Conservation (phyloP, 2,797 vertebrate genomes). For the Argyrosomus regius region DNA sequence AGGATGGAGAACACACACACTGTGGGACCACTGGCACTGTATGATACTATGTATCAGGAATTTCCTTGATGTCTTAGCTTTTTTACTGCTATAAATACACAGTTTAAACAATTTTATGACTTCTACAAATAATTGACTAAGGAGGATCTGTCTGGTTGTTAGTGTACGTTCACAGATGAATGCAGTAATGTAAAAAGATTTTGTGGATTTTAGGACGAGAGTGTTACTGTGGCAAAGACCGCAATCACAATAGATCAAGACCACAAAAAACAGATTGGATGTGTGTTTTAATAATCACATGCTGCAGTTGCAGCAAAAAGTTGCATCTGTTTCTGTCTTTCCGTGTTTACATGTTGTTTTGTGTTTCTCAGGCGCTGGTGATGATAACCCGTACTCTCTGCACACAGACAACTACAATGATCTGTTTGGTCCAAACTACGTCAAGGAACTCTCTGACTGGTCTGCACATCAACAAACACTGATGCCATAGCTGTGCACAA, state of each 20-base stretch:
- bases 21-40: constrained; percentile 79
- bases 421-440: constrained; percentile 64
- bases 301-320: neutral
- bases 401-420: constrained; percentile 70
- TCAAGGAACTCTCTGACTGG: constrained; percentile 76
- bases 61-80: neutral
- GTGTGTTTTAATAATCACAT: neutral
- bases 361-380: constrained; percentile 63
- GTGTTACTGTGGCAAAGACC: neutral
- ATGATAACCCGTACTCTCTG: constrained; percentile 60
- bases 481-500: constrained; percentile 37
- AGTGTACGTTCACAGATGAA: neutral
- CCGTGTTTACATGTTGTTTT: constrained; percentile 11
- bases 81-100: neutral
- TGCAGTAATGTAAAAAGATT: neutral
- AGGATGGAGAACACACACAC: constrained; percentile 71
- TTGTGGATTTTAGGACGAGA: neutral
- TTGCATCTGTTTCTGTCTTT: neutral
- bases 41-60: constrained; percentile 1
- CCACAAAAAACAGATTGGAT: neutral
- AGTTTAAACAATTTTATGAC: neutral
- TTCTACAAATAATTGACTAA: fast-evolving
- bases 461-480: constrained; percentile 65
- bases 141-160: neutral
- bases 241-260: neutral